Base-by-base conservation (phyloP, 2,888 invertebrate genomes). In the Melieria crassipennis region DNA sequence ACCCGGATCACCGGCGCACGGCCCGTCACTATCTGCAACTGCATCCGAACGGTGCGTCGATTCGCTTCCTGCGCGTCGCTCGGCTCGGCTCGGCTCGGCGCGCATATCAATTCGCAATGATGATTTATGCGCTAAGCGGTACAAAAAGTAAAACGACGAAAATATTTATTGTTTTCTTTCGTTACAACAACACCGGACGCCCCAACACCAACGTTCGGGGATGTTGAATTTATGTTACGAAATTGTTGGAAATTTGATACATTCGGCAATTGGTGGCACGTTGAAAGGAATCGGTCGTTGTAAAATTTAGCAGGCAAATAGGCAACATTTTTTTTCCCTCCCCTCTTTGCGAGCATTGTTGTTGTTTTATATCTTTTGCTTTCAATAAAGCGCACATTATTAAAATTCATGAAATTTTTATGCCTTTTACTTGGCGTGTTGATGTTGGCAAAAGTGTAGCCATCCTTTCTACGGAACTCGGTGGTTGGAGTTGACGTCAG, bases 381-480 rank as follows among this genome's bases (percentile, higher is more conserved):
- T 64, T 30, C 50, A 42, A 5, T 50, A 43, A 65, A 65, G 55
- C 45, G 52, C 50, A 64, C 45, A 65, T 55, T 55, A 65, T 65
- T 65, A 64, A 65, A 65, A 65, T 65, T 65, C 55, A 65, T 55
- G 64, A 48, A 64, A 45, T 65, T 65, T 55, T 65, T 65, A 48
- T 65, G 11, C 60, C 30, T 30, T 48, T 48, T 16, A 48, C 48
- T 43, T 64, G 52, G 30, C 3, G 30, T 30, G 30, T 30, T 30
- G 30, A 30, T 30, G 30, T 30, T 30, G 30, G 30, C 30, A 30
- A 30, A 30, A 30, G 30, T 30, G 30, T 3, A 30, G 30, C 30
- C 30, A 30, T 30, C 30, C 30, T 30, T 30, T 30, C 3, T 30
- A 30, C 30, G 30, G 2, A 30, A 30, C 30, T 30, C 30, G 3